Base-by-base conservation (phyloP, 2,113 vertebrate species). In the Antigone vipio region DNA sequence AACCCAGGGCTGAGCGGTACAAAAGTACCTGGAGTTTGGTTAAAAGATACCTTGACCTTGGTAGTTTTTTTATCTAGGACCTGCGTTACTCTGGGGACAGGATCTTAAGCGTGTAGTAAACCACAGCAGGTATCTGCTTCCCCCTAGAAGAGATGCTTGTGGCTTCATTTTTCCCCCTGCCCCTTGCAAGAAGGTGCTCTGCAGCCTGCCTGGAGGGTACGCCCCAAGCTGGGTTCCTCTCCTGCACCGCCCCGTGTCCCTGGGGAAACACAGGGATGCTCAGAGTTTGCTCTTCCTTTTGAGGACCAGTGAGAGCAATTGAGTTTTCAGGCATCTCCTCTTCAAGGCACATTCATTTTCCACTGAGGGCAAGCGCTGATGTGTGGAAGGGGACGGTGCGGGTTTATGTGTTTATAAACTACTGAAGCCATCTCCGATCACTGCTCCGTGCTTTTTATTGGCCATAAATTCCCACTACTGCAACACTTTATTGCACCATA, bases 351-450 rank as follows among this genome's bases (percentile, higher is more conserved):
- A 38, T 95, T 82, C 53, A 19, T 96, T 76, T 89, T 62, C 44
- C 27, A 77, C 52, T 6, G 24, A 97, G 88, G 89, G 29, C 60
- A 73, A 76, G 78, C 5, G 4, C 35, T 62, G 85, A 20, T 17
- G 55, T 44, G 75, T n/a, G 88, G 88, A 86, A 40, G 7, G 81
- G 92, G 78, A 72, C 29, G 26, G 4, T 12, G 72, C 2, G 1
- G 60, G 81, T 95, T 98, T 93, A 97, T 66, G 95, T 67, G 77
- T 95, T 96, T 97, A 81, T 97, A 94, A 96, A 95, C 88, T 75
- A 77, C 63, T 3, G 55, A 67, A 87, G 85, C 44, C 35, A 24
- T 1, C 74, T 74, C 92, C 0, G 7, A 64, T 80, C 82, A 59
- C 68, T 18, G 72, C 86, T 76, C 53, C 4, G 27, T 35, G 78